Evolutionary conservation across 2,888 invertebrate genomes (phyloP).

Genomic region (Ornithoptera alexandrae): DNA sequence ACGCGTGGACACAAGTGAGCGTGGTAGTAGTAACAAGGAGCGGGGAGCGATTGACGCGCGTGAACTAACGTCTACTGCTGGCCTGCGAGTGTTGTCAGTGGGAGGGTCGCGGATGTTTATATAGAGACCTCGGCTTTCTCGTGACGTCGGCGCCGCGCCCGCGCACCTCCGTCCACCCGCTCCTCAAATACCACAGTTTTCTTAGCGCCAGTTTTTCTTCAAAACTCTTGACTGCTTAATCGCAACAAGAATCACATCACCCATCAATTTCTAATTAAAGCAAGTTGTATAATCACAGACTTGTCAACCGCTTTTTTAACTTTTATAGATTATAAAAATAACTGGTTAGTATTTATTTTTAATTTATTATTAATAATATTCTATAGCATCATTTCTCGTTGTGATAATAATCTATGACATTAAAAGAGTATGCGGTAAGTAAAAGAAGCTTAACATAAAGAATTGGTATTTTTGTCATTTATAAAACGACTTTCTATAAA

Average conservation of each 20-base stretch:
- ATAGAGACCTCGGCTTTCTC: conserved; percentile 73
- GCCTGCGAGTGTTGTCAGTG: conserved; percentile 66
- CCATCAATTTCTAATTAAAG: neutral
- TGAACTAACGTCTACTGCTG: conserved; percentile 56
- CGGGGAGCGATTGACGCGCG: conserved; percentile 58
- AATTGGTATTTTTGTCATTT: no score
- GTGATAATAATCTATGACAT: no score
- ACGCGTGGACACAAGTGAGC: conserved; percentile 60
- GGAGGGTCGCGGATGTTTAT: conserved; percentile 65
- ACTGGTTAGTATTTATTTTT: no score
- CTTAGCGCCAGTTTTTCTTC: conserved; percentile 61
- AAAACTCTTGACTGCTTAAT: conserved; percentile 51
- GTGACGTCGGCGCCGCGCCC: conserved; percentile 60
- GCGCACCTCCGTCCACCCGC: conserved; percentile 38
- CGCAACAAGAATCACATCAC: conserved; percentile 27
- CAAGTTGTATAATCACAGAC: neutral
- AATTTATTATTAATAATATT: no score
- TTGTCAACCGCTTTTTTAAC: no score
- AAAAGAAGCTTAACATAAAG: no score
- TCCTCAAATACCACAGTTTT: conserved; percentile 47
- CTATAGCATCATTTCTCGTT: no score
- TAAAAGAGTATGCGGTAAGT: no score
- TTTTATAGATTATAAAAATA: no score
- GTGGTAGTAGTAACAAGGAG: conserved; percentile 46
- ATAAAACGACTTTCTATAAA: no score